Percentiles rank a stretch among this genome's conserved stretches.
phyloP scores from a whole-genome alignment of 2,797 vertebrate genomes.

The Schizopygopsis pylzovi region DNA sequence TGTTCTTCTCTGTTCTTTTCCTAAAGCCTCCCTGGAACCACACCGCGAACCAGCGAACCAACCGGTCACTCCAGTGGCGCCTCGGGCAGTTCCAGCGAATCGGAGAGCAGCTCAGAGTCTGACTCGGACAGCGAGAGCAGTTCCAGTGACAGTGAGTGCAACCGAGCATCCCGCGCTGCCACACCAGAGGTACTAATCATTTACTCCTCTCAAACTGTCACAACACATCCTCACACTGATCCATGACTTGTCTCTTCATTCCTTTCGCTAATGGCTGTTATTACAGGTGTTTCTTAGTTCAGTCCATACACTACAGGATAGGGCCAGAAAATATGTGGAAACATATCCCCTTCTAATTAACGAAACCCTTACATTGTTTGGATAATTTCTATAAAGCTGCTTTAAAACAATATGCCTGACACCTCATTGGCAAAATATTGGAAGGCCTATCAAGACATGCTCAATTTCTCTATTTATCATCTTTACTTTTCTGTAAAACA shows the following conservation, averaged over 20 bases:
- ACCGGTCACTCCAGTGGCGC: constrained; percentile 85
- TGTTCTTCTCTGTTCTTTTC: constrained; percentile 38
- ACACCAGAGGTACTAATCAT: constrained; percentile 82
- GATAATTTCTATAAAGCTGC: background rate
- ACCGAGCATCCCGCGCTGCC: constrained; percentile 77
- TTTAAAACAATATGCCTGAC: constrained; percentile 7
- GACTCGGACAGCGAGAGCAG: constrained; percentile 84
- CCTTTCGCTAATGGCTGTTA: background rate
- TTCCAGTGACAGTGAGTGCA: constrained; percentile 83
- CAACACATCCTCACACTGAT: background rate
- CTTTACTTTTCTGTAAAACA: constrained; percentile 8
- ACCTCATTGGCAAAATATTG: constrained; percentile 30
- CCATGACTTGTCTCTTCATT: background rate
- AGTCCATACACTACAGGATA: background rate
- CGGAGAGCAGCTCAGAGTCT: constrained; percentile 88
- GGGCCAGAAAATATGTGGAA: background rate
- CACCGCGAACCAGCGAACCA: constrained; percentile 76
- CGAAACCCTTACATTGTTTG: background rate
- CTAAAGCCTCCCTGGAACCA: constrained; percentile 72
- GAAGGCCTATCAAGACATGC: constrained; percentile 25
- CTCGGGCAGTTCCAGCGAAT: constrained; percentile 87
- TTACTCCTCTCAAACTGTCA: constrained; percentile 15
- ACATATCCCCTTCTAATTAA: background rate
- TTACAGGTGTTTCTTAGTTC: background rate
- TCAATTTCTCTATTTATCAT: constrained; percentile 11